A percentile compares a stretch with the other conserved stretches of the same genome.
These are phyloP conservation scores for Amphilophus citrinellus DNA, from an alignment of 2,113 vertebrate genomes.

Conservation along the genomic window DNA sequence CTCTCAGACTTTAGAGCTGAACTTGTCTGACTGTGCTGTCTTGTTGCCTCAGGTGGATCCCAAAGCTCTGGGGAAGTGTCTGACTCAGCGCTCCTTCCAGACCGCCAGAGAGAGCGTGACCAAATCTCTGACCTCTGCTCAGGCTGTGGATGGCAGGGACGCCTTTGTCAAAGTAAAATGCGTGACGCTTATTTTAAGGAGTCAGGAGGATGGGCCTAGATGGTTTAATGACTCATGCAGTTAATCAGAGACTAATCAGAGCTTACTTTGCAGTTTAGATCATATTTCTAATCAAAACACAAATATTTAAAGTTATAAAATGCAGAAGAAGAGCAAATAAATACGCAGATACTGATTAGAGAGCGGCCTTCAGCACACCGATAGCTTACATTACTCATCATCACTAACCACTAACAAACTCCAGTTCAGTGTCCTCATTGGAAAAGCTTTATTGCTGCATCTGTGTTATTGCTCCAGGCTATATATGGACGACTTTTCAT, in stretches of 20 bases:
- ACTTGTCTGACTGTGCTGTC: background rate
- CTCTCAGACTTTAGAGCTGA: background rate
- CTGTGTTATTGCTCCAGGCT: constrained; percentile 78
- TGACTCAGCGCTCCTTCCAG: constrained; percentile 89
- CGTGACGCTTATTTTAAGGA: too few species aligned
- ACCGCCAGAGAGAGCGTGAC: constrained; percentile 89
- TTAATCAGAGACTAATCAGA: background rate
- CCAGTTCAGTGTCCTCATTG: background rate
- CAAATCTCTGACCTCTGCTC: constrained; percentile 83
- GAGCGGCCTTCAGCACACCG: background rate
- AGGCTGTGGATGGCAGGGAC: constrained; percentile 90
- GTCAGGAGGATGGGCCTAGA: background rate
- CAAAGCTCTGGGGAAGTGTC: constrained; percentile 82
- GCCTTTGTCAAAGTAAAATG: constrained; percentile 92
- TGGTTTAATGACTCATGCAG: background rate
- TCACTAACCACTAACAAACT: background rate
- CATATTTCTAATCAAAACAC: background rate
- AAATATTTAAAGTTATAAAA: background rate
- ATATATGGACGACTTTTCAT: constrained; percentile 94
- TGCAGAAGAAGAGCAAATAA: background rate
- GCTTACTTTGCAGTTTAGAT: background rate
- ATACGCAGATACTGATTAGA: background rate
- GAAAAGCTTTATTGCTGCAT: constrained; percentile 1
- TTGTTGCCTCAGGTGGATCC: constrained; percentile 83
- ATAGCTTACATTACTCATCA: background rate